Base-by-base conservation (phyloP, 2,888 invertebrate species). In the Crematogaster levior region DNA sequence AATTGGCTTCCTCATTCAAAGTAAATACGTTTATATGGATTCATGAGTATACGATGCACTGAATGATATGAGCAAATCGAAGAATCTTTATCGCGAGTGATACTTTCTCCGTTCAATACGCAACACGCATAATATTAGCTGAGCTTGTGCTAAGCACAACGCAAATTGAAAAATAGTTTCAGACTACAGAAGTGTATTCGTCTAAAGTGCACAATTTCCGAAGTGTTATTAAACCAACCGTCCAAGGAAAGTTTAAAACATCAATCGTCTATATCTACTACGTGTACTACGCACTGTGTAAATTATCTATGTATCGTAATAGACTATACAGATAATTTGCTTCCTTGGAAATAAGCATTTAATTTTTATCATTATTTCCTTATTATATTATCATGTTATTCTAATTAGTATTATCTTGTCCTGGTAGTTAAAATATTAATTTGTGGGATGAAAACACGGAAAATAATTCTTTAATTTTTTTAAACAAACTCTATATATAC, bases 1-100 rank as follows among this genome's bases (percentile, higher is more conserved):
- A 43, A 79, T 58, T 79, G 56, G 18, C 21, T 34, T 77, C 15
- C 30, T 24, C 77, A 68, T 75, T 75, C 61, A 60, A 24, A 75
- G 40, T 58, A 46, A 46, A 81, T 75, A 79, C n/a, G 48, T 83
- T 73, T 84, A 87, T 66, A 87, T 66, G 73, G 15, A 80, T 74
- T 79, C 66, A 56, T 72, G 70, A 87, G 81, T 84, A 56, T 81
- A 80, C 58, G 63, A 70, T 53, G 63, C 18, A 58, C 3, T 53
- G 37, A 56, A 56, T 43, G 53, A 77, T 77, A 77, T 68, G 70
- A 68, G 21, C 43, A 70, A 79, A 34, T 77, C 40, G 21, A 77
- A 77, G 34, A 34, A 58, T 70, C 5, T 77, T 77, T 56, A n/a
- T n/a, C n/a, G n/a, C 40, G 75, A 53, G 18, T 27, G 9, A 68